Evolutionary conservation across 2,797 vertebrate genomes (phyloP), one percentile per base, ranked within the genome.

Genomic region (Sebastolobus altivelis): DNA sequence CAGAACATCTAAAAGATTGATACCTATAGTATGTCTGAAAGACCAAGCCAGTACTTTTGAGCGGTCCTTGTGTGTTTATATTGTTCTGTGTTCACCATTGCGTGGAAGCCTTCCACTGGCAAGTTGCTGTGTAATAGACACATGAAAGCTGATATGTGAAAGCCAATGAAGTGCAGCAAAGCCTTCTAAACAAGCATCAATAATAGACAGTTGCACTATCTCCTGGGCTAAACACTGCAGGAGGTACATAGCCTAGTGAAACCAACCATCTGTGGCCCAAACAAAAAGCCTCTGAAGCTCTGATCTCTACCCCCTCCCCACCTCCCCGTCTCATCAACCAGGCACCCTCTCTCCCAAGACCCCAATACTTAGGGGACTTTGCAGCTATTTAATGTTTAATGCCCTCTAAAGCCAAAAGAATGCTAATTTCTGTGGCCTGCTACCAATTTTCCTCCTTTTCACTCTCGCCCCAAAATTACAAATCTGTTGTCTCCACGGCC

Each of bases 371-470:
- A 61, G 20, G 92, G 93, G 93, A 94, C 83, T 94, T 94, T 93
- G 85, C 88, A 86, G 87, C 95, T 93, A 90, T 93, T 96, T 94
- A 94, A 95, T 94, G 87, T 95, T 94, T 95, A 94, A 96, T 95
- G 94, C 88, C 83, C 89, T 90, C 86, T 87, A 91, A 94, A 93
- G 90, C 86, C 91, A 90, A 93, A 95, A 93, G 92, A 95, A 95
- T 95, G 94, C 93, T 95, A 96, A 95, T 95, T 95, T 95, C 75
- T 91, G 84, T 88, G 90, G 93, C 90, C 94, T 96, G 94, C 92
- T 92, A 95, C 94, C 94, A 95, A 94, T 95, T 96, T 94, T 89
- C 90, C 63, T 81, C 82, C 80, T 77, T 92, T 93, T 95, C 88
- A 91, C 91, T 90, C 83, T 89, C 81, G 87, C 92, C 92, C 91